A percentile compares a stretch with the other conserved stretches of the same genome.
phyloP scores from a whole-genome alignment of 2,888 invertebrate genomes.

The Myopa testacea region DNA sequence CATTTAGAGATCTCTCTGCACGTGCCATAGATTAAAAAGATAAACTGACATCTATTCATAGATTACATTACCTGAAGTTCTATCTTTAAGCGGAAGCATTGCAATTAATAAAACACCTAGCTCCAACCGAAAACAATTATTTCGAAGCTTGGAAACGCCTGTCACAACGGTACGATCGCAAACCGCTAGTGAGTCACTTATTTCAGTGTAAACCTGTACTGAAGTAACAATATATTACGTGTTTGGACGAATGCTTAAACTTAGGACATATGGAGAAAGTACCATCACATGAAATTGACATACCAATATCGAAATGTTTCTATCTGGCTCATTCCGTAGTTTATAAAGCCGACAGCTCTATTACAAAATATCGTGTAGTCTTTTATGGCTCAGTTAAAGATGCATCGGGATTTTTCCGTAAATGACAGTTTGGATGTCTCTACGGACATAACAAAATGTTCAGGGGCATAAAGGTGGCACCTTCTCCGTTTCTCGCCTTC shows the following conservation, averaged over 20 bases:
- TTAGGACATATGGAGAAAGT: conserved; percentile 45
- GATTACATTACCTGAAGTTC: background rate
- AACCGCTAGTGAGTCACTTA: conserved; percentile 23
- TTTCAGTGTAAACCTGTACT: conserved; percentile 34
- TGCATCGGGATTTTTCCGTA: too few species aligned
- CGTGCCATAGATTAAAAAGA: background rate
- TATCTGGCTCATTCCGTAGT: conserved; percentile 48
- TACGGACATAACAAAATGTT: conserved; percentile 19
- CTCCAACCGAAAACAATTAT: too few species aligned
- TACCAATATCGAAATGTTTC: conserved; percentile 33
- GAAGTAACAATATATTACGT: conserved; percentile 37
- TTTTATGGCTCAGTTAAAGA: background rate
- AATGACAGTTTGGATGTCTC: background rate
- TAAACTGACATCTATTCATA: background rate
- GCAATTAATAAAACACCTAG: too few species aligned
- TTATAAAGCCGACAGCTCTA: conserved; percentile 42
- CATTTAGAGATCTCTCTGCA: background rate
- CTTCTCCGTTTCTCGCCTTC: conserved; percentile 28
- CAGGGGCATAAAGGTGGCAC: conserved; percentile 27
- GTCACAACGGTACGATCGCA: too few species aligned
- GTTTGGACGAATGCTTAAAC: conserved; percentile 43
- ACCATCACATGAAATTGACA: conserved; percentile 26
- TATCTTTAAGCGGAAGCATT: background rate
- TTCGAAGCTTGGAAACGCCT: too few species aligned
- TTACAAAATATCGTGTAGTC: conserved; percentile 41